These are phyloP conservation scores for Pachypanchax playfairii DNA, from an alignment of 2,113 vertebrate genomes.

Conservation along the genomic window DNA sequence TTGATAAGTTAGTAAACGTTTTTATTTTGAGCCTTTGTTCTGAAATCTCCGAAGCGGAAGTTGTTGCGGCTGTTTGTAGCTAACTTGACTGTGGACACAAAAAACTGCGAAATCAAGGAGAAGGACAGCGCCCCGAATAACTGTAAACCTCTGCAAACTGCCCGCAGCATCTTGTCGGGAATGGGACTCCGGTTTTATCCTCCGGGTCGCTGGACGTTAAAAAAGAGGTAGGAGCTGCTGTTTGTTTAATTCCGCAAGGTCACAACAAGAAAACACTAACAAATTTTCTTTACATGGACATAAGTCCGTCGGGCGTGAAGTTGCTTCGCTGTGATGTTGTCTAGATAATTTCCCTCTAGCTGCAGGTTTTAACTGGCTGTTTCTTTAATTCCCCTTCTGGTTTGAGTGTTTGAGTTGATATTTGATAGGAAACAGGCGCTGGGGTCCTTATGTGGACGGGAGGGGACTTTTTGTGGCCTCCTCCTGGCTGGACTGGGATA, in stretches of 20 bases:
- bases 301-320: constrained; percentile 54
- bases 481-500: constrained; percentile 40
- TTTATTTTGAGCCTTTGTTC: constrained; percentile 36
- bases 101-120: constrained; percentile 76
- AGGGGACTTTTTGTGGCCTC: constrained; percentile 58
- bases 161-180: constrained; percentile 44
- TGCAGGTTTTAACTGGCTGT: constrained; percentile 16
- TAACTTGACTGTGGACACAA: constrained; percentile 52
- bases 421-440: not conserved
- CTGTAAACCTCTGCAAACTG: constrained; percentile 52
- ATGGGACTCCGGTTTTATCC: constrained; percentile 43
- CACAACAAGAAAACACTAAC: constrained; percentile 29
- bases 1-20: not conserved
- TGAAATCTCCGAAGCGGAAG: constrained; percentile 51
- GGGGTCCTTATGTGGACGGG: constrained; percentile 33
- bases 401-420: not conserved
- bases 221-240: constrained; percentile 53
- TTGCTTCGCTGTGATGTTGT: constrained; percentile 61
- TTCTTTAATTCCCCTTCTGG: not conserved
- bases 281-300: constrained; percentile 34
- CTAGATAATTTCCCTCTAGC: constrained; percentile 20
- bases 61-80: accelerated
- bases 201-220: constrained; percentile 25
- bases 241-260: constrained; percentile 46
- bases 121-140: constrained; percentile 79